These are phyloP conservation scores for Micropoecilia bifurca DNA, from an alignment of 2,797 vertebrate species.

Conservation along the genomic window DNA sequence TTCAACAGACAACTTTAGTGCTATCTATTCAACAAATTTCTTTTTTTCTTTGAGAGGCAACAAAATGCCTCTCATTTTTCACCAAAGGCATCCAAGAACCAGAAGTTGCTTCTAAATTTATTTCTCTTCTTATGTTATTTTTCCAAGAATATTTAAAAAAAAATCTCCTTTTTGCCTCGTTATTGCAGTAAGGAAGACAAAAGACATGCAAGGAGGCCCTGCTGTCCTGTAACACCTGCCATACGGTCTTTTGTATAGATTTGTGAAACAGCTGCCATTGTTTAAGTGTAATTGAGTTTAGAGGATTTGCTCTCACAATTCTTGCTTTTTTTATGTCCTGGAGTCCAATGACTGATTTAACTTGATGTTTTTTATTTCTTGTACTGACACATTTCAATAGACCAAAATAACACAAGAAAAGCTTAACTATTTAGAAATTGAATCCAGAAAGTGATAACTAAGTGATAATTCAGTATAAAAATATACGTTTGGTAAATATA, in stretches of 20 bases:
- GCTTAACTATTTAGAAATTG: neutral
- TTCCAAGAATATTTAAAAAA: constrained; percentile 2
- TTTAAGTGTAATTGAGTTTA: constrained; percentile 8
- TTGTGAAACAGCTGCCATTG: neutral
- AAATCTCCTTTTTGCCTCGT: constrained; percentile 9
- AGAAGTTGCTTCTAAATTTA: constrained; percentile 20
- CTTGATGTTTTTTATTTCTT: neutral
- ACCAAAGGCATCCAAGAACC: constrained; percentile 37
- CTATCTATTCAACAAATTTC: constrained; percentile 59
- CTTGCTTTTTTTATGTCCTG: constrained; percentile 1
- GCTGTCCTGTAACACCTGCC: constrained; percentile 14
- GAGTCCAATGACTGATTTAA: neutral
- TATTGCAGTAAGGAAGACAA: constrained; percentile 34
- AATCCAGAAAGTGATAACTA: neutral
- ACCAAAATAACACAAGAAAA: neutral
- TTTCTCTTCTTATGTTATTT: constrained; percentile 12
- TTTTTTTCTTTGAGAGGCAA: constrained; percentile 48
- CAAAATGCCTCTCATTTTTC: constrained; percentile 54
- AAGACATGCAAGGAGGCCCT: constrained; percentile 36
- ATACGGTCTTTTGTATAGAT: constrained; percentile 26
- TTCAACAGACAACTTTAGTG: constrained; percentile 32
- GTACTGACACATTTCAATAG: neutral
- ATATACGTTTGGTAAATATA: no score
- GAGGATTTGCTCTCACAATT: constrained; percentile 1
- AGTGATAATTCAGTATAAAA: no score